These are phyloP conservation scores for Poeciliopsis gracilis DNA, from an alignment of 2,797 vertebrate genomes.

Conservation along the genomic window DNA sequence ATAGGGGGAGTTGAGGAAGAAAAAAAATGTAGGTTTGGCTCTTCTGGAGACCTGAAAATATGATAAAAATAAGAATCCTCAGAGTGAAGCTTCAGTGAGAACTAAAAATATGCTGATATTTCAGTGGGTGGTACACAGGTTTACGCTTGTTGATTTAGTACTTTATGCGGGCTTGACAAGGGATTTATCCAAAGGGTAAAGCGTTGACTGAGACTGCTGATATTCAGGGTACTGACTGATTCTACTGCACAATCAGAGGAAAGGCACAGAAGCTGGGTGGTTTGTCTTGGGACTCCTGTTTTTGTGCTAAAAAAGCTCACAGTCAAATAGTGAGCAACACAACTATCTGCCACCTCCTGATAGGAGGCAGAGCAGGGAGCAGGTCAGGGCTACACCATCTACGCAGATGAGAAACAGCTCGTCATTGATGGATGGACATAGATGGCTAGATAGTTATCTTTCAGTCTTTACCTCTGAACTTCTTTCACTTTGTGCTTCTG, in stretches of 20 bases:
- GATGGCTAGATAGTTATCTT: neutral
- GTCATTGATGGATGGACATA: neutral
- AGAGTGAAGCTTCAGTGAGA: neutral
- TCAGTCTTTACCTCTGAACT: neutral
- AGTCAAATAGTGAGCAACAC: neutral
- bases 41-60: neutral
- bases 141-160: conserved; percentile 9
- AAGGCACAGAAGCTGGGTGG: neutral
- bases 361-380: neutral
- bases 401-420: neutral
- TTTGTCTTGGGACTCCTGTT: neutral
- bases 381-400: neutral
- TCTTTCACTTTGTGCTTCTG: neutral
- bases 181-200: conserved; percentile 16
- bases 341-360: neutral
- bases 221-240: neutral
- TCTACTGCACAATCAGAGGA: neutral
- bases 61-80: neutral
- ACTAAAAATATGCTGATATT: conserved; percentile 1
- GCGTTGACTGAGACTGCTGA: neutral
- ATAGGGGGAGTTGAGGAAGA: neutral
- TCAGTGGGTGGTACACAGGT: neutral
- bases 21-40: neutral
- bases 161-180: neutral
- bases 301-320: neutral